Conservation (phyloP, 1,140 invertebrate species). For the Calliopsis andreniformis region DNA sequence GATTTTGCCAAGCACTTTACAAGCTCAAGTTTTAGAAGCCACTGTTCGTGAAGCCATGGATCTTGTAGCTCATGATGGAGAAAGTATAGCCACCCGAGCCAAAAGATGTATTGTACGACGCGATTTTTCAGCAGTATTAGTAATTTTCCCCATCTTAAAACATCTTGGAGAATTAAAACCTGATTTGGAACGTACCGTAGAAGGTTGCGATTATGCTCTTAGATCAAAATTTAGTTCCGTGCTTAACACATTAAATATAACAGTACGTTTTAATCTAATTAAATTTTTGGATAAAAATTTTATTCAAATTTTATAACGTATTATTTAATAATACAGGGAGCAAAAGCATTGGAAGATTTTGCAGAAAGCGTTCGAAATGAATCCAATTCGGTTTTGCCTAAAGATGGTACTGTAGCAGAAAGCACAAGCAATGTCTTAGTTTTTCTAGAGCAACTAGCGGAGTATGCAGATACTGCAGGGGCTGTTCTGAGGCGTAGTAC, state of each 20-base stretch:
- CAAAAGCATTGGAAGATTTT: conserved; percentile 95
- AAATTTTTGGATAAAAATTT: not conserved
- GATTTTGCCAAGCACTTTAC: conserved; percentile 90
- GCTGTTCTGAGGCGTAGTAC: conserved; percentile 83
- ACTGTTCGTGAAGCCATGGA: conserved; percentile 93
- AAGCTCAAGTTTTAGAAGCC: conserved; percentile 91
- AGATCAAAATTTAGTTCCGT: conserved; percentile 88
- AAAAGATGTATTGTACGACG: conserved; percentile 90
- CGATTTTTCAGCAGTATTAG: conserved; percentile 91
- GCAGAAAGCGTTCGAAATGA: conserved; percentile 94
- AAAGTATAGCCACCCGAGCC: conserved; percentile 89
- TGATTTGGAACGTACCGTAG: conserved; percentile 90
- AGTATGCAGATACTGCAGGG: conserved; percentile 89
- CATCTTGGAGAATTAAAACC: conserved; percentile 90
- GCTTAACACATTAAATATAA: conserved; percentile 88
- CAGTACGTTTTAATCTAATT: conserved; percentile 80
- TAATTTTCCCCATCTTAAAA: conserved; percentile 93
- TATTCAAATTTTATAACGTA: conserved; percentile 1
- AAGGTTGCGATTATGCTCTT: conserved; percentile 87
- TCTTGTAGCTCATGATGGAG: conserved; percentile 91
- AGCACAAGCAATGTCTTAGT: conserved; percentile 95
- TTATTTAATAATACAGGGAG: conserved; percentile 83
- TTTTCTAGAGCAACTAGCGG: conserved; percentile 91
- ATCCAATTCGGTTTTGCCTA: conserved; percentile 90
- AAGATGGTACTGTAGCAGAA: conserved; percentile 98